Evolutionary conservation across 2,113 vertebrate genomes (phyloP), one percentile per base, ranked within the genome.

Genomic region (Polypterus senegalus): DNA sequence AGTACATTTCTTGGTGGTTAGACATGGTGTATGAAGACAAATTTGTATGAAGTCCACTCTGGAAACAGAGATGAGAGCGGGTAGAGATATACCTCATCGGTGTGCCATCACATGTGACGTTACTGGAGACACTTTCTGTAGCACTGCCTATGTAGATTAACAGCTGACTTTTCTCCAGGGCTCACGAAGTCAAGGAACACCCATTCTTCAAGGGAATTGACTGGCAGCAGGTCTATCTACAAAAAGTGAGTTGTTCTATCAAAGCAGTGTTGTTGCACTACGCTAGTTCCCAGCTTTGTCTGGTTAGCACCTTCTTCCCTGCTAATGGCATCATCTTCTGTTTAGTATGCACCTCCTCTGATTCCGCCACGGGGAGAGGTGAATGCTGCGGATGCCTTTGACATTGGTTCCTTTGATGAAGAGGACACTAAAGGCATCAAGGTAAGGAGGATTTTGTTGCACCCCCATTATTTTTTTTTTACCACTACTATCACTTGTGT

Each of bases 341-440:
- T 65, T 46, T 58, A 99, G 96, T 97, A 97, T 73, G 80, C 90
- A 4, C 96, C 96, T 3, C 96, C 96, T 1, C 51, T 98, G 67
- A 93, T 98, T 63, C 96, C 96, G 57, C 96, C 96, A 44, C 82
- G 94, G 57, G 96, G 96, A 66, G 95, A 98, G 67, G 96, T 99
- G 67, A 99, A 99, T 2, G 96, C 96, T 1, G 95, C 96, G 0
- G 96, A 99, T 1, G 96, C 96, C 48, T 99, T 99, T 46, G 96
- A 99, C 72, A 98, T 99, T 1, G 96, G 96, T 66, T 99, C 96
- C 0, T 99, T 99, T 48, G 95, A 97, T 56, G 96, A 99, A 70
- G 96, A 99, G 70, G 96, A 99, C 79, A 99, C 94, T 61, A 99
- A 96, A 77, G 96, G 95, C 80, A 96, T 99, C 74, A 99, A 98